phyloP scores from a whole-genome alignment of 2,888 invertebrate genomes.

The Coleophora deauratella region DNA sequence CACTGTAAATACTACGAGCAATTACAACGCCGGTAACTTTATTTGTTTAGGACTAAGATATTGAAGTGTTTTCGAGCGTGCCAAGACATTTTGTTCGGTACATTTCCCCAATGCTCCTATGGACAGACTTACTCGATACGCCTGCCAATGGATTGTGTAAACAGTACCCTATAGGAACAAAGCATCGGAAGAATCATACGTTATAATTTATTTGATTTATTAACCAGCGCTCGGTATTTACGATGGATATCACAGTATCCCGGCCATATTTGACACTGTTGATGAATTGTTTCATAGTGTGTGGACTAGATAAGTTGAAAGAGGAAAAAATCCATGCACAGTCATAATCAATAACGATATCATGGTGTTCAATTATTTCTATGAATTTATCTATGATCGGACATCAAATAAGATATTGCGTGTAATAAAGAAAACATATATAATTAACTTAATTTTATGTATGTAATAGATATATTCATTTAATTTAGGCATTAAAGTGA shows the following conservation, averaged over 20 bases:
- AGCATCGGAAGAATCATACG: constrained; percentile 55
- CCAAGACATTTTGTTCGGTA: constrained; percentile 49
- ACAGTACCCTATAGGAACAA: constrained; percentile 59
- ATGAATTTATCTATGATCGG: no score
- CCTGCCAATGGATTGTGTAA: constrained; percentile 51
- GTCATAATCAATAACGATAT: not conserved
- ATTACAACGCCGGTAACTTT: constrained; percentile 67
- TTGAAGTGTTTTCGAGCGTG: constrained; percentile 68
- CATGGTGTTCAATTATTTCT: no score
- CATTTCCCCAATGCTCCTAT: constrained; percentile 6
- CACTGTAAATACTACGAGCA: constrained; percentile 66
- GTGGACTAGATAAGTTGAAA: not conserved
- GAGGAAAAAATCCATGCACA: not conserved
- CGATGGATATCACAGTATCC: constrained; percentile 28
- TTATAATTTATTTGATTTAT: constrained; percentile 66
- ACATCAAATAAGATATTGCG: no score
- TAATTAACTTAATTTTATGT: no score
- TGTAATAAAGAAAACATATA: no score
- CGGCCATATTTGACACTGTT: constrained; percentile 6
- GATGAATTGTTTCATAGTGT: constrained; percentile 8
- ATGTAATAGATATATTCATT: no score
- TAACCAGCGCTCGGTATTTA: constrained; percentile 36
- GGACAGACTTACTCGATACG: constrained; percentile 25
- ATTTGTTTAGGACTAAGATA: constrained; percentile 71
- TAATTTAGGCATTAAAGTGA: not conserved